A percentile compares a stretch with the other conserved stretches of the same genome.
These are phyloP conservation scores for Phrynocephalus versicolor DNA, from an alignment of 2,113 vertebrate species.

Conservation along the genomic window DNA sequence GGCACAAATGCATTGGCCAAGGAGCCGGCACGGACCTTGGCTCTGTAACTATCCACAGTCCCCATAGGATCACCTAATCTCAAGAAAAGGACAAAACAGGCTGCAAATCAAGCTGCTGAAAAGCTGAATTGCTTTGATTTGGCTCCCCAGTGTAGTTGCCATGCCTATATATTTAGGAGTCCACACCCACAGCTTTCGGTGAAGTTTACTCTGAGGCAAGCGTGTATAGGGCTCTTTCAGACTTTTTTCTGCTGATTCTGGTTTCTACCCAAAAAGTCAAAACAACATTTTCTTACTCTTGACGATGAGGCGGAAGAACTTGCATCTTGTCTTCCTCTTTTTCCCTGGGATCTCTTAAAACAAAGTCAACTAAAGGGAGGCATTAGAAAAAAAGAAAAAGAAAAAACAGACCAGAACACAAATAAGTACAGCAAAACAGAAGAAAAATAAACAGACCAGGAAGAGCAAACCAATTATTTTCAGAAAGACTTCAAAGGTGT, in stretches of 20 bases:
- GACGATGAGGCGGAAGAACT: conserved; percentile 74
- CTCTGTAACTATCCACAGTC: too few relatives aligned
- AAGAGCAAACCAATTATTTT: not conserved
- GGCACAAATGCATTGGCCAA: too few relatives aligned
- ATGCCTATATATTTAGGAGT: too few relatives aligned
- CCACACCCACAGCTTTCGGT: too few relatives aligned
- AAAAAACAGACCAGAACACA: conserved; percentile 9
- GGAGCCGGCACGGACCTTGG: too few relatives aligned
- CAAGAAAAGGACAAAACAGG: too few relatives aligned
- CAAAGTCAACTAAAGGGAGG: conserved; percentile 83
- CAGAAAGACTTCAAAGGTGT: not conserved
- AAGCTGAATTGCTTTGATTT: too few relatives aligned
- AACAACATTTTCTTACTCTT: conserved; percentile 79
- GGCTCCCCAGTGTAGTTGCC: too few relatives aligned
- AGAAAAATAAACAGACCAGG: not conserved
- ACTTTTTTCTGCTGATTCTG: not conserved
- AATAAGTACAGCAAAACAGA: conserved; percentile 11
- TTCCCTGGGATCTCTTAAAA: conserved; percentile 77
- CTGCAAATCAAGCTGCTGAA: too few relatives aligned
- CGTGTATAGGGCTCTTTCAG: not conserved
- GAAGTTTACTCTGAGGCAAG: too few relatives aligned
- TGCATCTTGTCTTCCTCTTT: conserved; percentile 67
- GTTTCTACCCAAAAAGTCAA: not conserved
- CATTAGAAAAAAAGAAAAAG: not conserved
- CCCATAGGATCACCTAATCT: too few relatives aligned